Conservation (phyloP, 2,888 invertebrate genomes). For the Agrotis clavis region DNA sequence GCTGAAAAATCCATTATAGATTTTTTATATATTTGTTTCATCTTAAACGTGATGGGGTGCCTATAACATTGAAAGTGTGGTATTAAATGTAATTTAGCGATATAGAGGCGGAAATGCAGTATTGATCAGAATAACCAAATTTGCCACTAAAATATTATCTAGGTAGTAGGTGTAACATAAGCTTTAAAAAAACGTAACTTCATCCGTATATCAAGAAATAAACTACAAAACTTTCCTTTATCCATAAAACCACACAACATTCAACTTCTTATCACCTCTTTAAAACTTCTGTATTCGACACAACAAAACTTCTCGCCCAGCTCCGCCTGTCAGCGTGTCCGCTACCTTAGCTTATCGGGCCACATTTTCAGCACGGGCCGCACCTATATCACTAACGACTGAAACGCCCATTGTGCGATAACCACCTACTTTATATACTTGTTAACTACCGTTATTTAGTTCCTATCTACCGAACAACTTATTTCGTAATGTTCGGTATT, state of each 20-base stretch:
- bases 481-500: slow-evolving; percentile 58
- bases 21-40: too few relatives aligned
- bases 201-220: neutral
- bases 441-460: slow-evolving; percentile 69
- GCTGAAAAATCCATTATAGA: too few relatives aligned
- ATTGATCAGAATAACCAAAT: neutral
- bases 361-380: slow-evolving; percentile 79
- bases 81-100: too few relatives aligned
- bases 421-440: slow-evolving; percentile 71
- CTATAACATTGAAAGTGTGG: too few relatives aligned
- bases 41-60: too few relatives aligned
- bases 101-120: neutral
- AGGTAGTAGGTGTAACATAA: neutral
- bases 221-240: neutral
- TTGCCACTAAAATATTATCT: too few relatives aligned
- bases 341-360: slow-evolving; percentile 74
- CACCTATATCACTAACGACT: slow-evolving; percentile 84
- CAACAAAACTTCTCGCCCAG: slow-evolving; percentile 10
- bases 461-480: slow-evolving; percentile 60
- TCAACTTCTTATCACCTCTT: slow-evolving; percentile 17
- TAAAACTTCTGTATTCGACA: slow-evolving; percentile 26
- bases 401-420: slow-evolving; percentile 73
- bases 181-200: neutral
- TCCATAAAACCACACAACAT: neutral
- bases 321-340: slow-evolving; percentile 35